Evolutionary conservation across 2,888 invertebrate genomes (phyloP).

Genomic region (Spisula subtruncata): DNA sequence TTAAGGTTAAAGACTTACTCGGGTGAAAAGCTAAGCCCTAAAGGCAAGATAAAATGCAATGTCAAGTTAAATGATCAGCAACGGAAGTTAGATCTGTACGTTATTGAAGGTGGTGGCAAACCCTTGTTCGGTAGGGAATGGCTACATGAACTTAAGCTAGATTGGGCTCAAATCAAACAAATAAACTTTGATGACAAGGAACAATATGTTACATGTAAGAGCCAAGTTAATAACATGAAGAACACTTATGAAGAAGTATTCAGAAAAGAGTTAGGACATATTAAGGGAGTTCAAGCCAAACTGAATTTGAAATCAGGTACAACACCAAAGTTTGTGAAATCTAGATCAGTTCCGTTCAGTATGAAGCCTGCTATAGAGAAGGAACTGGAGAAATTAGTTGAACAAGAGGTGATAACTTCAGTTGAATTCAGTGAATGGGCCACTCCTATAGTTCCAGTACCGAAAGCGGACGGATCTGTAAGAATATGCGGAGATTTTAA

Average conservation of each 20-base stretch:
- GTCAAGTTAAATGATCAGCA: slow-evolving; percentile 44
- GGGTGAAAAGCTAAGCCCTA: slow-evolving; percentile 51
- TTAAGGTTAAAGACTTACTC: slow-evolving; percentile 60
- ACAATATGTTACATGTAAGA: not conserved
- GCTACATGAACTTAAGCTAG: slow-evolving; percentile 48
- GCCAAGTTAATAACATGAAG: not conserved
- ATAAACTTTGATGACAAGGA: no score
- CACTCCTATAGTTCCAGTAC: slow-evolving; percentile 74
- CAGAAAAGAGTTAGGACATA: not conserved
- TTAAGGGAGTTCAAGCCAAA: slow-evolving; percentile 52
- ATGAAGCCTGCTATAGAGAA: slow-evolving; percentile 65
- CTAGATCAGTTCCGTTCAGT: slow-evolving; percentile 66
- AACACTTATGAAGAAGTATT: not conserved
- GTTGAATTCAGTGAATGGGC: slow-evolving; percentile 71
- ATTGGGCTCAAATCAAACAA: no score
- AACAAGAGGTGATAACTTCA: slow-evolving; percentile 57
- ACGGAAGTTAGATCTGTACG: slow-evolving; percentile 50
- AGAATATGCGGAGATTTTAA: slow-evolving; percentile 79
- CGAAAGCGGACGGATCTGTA: slow-evolving; percentile 68
- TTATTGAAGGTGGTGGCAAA: slow-evolving; percentile 56
- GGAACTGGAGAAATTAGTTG: slow-evolving; percentile 58
- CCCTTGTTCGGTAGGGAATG: slow-evolving; percentile 67
- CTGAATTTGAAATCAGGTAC: slow-evolving; percentile 53
- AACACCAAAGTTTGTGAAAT: slow-evolving; percentile 62
- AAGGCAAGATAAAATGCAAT: slow-evolving; percentile 41